A percentile compares a stretch with the other conserved stretches of the same genome.
Conservation (phyloP, 2,888 invertebrate species). For the Cordilura impudica region DNA sequence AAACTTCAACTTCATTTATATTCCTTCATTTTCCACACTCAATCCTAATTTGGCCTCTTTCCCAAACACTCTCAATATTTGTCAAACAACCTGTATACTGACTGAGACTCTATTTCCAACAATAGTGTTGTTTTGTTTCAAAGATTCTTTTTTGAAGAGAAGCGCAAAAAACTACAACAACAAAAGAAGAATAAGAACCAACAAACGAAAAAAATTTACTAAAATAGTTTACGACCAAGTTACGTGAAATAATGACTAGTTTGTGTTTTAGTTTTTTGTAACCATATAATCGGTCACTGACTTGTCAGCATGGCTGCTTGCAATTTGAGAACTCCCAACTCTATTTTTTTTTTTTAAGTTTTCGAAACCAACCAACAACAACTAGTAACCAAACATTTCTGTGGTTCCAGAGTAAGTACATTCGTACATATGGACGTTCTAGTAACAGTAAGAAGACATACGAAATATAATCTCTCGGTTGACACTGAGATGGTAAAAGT, state of each 20-base stretch:
- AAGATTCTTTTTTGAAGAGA: constrained; percentile 40
- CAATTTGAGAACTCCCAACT: constrained; percentile 67
- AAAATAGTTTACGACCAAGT: constrained; percentile 67
- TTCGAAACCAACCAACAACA: constrained; percentile 45
- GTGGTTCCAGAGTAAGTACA: constrained; percentile 55
- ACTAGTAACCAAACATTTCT: constrained; percentile 60
- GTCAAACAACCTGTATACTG: constrained; percentile 27
- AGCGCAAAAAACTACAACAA: constrained; percentile 31
- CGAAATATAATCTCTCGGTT: constrained; percentile 61
- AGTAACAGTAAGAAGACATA: constrained; percentile 59
- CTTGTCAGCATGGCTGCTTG: constrained; percentile 65
- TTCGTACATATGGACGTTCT: not conserved
- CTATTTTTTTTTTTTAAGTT: constrained; percentile 25
- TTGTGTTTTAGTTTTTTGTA: constrained; percentile 56
- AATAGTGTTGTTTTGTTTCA: constrained; percentile 46
- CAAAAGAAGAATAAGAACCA: constrained; percentile 30
- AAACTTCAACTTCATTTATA: too few relatives aligned
- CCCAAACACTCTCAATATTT: constrained; percentile 39
- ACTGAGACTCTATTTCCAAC: constrained; percentile 42
- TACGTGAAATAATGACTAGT: constrained; percentile 67
- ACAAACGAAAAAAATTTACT: constrained; percentile 49
- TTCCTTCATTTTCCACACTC: too few relatives aligned
- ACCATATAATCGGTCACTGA: constrained; percentile 68
- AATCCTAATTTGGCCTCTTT: constrained; percentile 2
- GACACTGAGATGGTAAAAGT: constrained; percentile 62